Percentiles rank a stretch among this genome's conserved stretches.
These are phyloP conservation scores for Sisor rabdophorus DNA, from an alignment of 2,113 vertebrate species.

Conservation along the genomic window DNA sequence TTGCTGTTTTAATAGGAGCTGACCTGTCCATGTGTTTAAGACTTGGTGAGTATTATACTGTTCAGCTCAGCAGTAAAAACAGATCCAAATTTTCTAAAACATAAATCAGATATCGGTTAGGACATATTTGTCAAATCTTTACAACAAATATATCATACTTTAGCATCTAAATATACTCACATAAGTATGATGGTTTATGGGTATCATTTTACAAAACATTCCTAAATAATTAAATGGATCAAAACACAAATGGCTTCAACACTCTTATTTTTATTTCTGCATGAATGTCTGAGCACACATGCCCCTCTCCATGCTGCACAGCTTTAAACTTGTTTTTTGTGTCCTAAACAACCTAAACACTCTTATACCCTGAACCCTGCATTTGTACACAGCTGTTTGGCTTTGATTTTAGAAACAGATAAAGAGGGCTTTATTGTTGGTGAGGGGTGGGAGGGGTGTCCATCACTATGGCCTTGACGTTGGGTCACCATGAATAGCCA, in stretches of 20 bases:
- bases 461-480: conserved; percentile 44
- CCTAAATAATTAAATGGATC: conserved; percentile 1
- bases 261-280: background rate
- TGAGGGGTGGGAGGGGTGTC: conserved; percentile 36
- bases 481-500: conserved; percentile 40
- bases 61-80: background rate
- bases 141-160: background rate
- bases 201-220: background rate
- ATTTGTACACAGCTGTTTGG: conserved; percentile 56
- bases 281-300: background rate
- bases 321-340: background rate
- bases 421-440: conserved; percentile 62
- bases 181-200: conserved; percentile 6
- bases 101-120: background rate
- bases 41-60: background rate
- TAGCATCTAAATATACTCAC: background rate
- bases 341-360: conserved; percentile 37
- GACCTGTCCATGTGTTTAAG: conserved; percentile 19
- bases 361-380: conserved; percentile 28
- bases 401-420: conserved; percentile 47
- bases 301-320: background rate
- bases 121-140: background rate
- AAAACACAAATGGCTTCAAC: too few species aligned
- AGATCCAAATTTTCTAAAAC: background rate
- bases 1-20: conserved; percentile 1